Base-by-base conservation (phyloP, 2,888 invertebrate genomes). In the Lithosia quadra region DNA sequence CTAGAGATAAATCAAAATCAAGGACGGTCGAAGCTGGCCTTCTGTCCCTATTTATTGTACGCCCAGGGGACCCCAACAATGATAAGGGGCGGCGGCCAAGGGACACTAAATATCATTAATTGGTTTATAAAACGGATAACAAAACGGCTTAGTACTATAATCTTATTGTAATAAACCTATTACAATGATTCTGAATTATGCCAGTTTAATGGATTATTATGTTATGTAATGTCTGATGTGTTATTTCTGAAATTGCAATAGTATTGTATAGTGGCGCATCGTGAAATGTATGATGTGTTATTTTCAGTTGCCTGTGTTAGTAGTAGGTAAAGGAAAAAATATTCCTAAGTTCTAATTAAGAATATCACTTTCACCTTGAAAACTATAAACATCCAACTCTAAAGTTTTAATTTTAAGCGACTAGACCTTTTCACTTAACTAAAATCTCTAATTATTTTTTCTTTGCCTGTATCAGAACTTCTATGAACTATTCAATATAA, bases 101-200 rank as follows among this genome's bases (percentile, higher is more conserved):
- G 49, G 49, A 49, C 49, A 49, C 49, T 49, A n/a, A 49, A 49
- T 49, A 49, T 49, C 49, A 49, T 18, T 49, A 49, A 49, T 49
- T 49, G 49, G 49, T 49, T 49, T 49, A n/a, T 49, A n/a, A n/a
- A 49, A 49, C n/a, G 49, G 49, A 49, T 49, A n/a, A 49, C n/a
- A 49, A n/a, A 49, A 49, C n/a, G 49, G 49, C n/a, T 49, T 49
- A 49, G 49, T 18, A 49, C 18, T 49, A 49, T 49, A 49, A 49
- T 49, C 49, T 49, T 49, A 49, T 49, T 49, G 9, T 13, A n/a
- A 49, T 49, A 49, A 49, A 49, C 18, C 49, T 49, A 43, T 43
- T n/a, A 9, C 3, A 49, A 49, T n/a, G 9, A 49, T n/a, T 2
- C n/a, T 49, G 49, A 18, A 49, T 49, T n/a, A 49, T 49, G n/a